Conservation (phyloP, 2,113 vertebrate genomes). For the Corapipo altera region DNA sequence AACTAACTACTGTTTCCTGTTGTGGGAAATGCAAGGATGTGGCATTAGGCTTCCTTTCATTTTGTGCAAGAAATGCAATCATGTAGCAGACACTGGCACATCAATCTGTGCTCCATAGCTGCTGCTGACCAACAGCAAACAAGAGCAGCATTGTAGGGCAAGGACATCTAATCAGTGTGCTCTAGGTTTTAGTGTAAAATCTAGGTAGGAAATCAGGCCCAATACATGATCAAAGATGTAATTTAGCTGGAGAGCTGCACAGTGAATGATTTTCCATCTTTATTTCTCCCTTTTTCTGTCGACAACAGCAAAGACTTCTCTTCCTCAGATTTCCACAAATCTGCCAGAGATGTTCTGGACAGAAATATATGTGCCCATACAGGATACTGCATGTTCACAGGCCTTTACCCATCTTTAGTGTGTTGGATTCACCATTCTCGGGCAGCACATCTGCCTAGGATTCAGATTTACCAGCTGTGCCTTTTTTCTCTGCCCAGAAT, state of each 20-base stretch:
- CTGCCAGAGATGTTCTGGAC: background rate
- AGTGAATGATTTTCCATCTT: background rate
- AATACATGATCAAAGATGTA: background rate
- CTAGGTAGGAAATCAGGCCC: background rate
- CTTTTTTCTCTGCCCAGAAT: background rate
- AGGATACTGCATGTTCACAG: background rate
- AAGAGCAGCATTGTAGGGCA: background rate
- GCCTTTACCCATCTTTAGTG: background rate
- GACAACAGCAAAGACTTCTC: rapidly evolving
- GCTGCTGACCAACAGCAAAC: background rate
- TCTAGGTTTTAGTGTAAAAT: background rate
- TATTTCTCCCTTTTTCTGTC: background rate
- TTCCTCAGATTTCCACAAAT: background rate
- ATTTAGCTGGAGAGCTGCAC: background rate
- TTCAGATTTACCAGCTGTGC: background rate
- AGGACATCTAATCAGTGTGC: background rate
- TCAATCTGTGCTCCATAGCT: background rate
- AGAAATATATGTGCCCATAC: background rate
- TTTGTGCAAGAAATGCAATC: background rate
- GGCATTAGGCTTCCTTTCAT: background rate
- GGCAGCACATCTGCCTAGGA: background rate
- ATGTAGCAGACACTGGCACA: no score
- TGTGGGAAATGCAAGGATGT: background rate
- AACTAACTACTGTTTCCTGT: background rate
- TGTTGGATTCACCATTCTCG: background rate